Evolutionary conservation across 2,888 invertebrate species (phyloP), one percentile per base, ranked within the genome.

Genomic region (Aphodius granarius): DNA sequence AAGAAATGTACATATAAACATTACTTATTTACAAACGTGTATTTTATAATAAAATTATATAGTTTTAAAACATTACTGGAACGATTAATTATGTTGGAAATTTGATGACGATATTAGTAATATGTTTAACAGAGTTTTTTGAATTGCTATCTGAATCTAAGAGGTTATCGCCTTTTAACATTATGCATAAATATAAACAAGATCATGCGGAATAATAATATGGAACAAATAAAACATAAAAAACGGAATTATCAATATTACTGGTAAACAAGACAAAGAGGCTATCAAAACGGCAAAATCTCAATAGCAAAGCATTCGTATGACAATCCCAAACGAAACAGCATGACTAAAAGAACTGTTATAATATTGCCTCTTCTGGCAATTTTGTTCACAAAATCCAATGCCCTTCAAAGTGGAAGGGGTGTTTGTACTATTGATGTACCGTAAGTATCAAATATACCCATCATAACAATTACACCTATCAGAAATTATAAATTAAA

Each of bases 391-490:
- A 3, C 22, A 13, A 19, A 15, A n/a, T 18, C n/a, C 16, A 68
- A 68, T 2, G 20, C 68, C 20, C 68, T 68, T 6, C 43, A 43
- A 68, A 6, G 19, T 21, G 68, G 68, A 20, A 68, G 21, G 21
- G 92, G 92, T 73, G 89, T 92, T 3, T 93, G 92, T 82, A 90
- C 89, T 79, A 88, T 89, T 43, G 91, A 91, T 89, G 90, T 92
- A 2, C 91, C 91, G 92, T 93, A 86, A 91, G 92, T 91, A 82
- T 23, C 63, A 63, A n/a, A 9, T 43, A 9, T 43, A 9, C 43
- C 43, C 13, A 2, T 43, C n/a, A n/a, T n/a, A n/a, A n/a, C n/a
- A n/a, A n/a, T n/a, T n/a, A n/a, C n/a, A n/a, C n/a, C n/a, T n/a
- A n/a, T n/a, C n/a, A n/a, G n/a, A n/a, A n/a, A n/a, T n/a, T n/a